Evolutionary conservation across 1,140 invertebrate species (phyloP).

Genomic region (Achatina immaculata): DNA sequence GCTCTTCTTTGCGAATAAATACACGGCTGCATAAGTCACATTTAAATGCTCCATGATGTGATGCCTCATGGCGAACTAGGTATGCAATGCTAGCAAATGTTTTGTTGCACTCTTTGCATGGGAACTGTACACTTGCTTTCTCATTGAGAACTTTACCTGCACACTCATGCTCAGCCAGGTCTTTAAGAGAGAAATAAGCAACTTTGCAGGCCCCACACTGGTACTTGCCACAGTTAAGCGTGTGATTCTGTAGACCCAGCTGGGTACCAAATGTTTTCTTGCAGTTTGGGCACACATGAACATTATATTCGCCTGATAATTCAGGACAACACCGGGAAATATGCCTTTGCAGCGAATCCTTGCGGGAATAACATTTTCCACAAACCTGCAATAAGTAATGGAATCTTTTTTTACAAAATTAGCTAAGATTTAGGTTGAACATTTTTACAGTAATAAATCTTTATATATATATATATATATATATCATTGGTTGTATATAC

Average conservation of each 20-base stretch:
- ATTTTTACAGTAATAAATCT: not conserved
- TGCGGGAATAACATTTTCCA: constrained; percentile 62
- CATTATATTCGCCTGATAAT: constrained; percentile 54
- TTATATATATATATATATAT: not conserved
- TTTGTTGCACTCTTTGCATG: constrained; percentile 60
- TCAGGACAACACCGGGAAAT: constrained; percentile 62
- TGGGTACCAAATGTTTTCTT: constrained; percentile 56
- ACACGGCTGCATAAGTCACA: constrained; percentile 58
- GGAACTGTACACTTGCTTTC: constrained; percentile 48
- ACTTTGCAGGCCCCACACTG: constrained; percentile 59
- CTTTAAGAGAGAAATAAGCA: constrained; percentile 57
- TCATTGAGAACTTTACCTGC: constrained; percentile 43
- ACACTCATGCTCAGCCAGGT: constrained; percentile 57
- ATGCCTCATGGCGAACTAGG: constrained; percentile 56
- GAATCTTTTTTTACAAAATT: not conserved
- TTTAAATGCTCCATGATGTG: constrained; percentile 53
- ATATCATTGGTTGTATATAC: not conserved
- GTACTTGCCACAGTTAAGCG: constrained; percentile 53
- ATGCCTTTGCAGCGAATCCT: constrained; percentile 65
- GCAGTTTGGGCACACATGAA: constrained; percentile 60
- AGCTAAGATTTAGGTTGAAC: not conserved
- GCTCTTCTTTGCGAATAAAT: constrained; percentile 53
- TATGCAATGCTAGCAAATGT: constrained; percentile 60
- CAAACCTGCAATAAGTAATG: constrained; percentile 46
- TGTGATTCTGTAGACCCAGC: constrained; percentile 54